A percentile compares a stretch with the other conserved stretches of the same genome.
These are phyloP conservation scores for Lycophotia porphyrea DNA, from an alignment of 2,888 invertebrate genomes.

Conservation along the genomic window DNA sequence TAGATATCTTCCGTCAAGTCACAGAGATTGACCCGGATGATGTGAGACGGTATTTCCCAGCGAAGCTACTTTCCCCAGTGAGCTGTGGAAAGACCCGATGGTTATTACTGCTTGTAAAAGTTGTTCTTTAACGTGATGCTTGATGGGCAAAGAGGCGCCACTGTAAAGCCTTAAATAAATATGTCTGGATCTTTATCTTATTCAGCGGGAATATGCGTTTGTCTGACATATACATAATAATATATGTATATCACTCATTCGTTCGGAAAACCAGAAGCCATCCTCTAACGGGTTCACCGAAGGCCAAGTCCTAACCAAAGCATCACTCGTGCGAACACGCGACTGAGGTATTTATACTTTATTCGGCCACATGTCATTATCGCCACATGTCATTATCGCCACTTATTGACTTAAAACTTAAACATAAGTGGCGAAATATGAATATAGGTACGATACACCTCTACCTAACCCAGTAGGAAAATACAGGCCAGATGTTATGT, in stretches of 20 bases:
- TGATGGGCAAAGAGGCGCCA: neutral
- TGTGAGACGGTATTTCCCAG: constrained; percentile 21
- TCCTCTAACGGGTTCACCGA: neutral
- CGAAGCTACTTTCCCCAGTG: constrained; percentile 13
- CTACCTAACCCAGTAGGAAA: neutral
- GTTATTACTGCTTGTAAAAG: constrained; percentile 12
- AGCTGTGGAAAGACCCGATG: constrained; percentile 33
- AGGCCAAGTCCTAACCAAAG: neutral
- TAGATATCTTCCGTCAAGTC: neutral
- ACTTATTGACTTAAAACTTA: neutral
- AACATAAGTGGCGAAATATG: neutral
- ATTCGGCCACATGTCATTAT: too few relatives aligned
- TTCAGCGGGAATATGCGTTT: too few relatives aligned
- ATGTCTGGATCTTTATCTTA: too few relatives aligned
- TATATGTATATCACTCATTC: neutral
- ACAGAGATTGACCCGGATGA: constrained; percentile 13
- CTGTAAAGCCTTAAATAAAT: neutral
- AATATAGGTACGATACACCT: neutral
- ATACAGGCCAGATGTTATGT: neutral
- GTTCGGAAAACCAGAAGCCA: neutral
- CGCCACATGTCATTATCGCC: too few relatives aligned
- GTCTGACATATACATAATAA: too few relatives aligned
- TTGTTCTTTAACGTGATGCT: neutral
- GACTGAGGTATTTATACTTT: too few relatives aligned
- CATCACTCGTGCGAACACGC: neutral